Evolutionary conservation across 1,140 invertebrate species (phyloP).

Genomic region (Atta cephalotes): DNA sequence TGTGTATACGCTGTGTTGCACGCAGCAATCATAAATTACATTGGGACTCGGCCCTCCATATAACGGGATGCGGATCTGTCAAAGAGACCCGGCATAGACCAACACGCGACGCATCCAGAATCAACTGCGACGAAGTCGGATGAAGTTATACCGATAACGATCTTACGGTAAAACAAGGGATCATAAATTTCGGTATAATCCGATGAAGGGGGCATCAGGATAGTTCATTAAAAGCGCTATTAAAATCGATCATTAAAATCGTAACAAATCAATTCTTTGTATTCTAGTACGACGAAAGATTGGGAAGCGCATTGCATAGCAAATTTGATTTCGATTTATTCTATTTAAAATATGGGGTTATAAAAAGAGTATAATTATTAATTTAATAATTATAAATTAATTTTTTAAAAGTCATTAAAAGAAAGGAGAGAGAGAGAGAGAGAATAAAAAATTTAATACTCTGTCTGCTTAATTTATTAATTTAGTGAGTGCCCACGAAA

Average conservation of each 20-base stretch:
- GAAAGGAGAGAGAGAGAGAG: too few species aligned
- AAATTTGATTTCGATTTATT: background rate
- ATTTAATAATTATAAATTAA: slow-evolving; percentile 5
- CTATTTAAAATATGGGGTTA: background rate
- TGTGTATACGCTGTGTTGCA: background rate
- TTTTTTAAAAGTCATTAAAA: background rate
- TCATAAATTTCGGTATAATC: slow-evolving; percentile 27
- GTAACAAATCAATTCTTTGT: slow-evolving; percentile 29
- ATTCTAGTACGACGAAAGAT: too few species aligned
- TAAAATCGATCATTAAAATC: slow-evolving; percentile 45
- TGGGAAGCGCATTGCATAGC: background rate
- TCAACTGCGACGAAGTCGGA: background rate
- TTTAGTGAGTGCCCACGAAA: background rate
- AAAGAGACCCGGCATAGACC: slow-evolving; percentile 45
- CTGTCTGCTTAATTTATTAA: background rate
- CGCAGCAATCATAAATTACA: slow-evolving; percentile 22
- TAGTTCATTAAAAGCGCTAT: slow-evolving; percentile 27
- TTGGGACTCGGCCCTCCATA: background rate
- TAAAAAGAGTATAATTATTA: background rate
- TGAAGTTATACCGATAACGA: slow-evolving; percentile 53
- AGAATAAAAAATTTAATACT: background rate
- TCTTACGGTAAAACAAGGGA: slow-evolving; percentile 19
- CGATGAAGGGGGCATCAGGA: background rate
- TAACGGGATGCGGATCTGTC: slow-evolving; percentile 48
- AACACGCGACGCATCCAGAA: slow-evolving; percentile 10